Base-by-base conservation (phyloP, 30 jellyfish, hydroid and myxozoan genomes). In the Pelagia noctiluca region DNA sequence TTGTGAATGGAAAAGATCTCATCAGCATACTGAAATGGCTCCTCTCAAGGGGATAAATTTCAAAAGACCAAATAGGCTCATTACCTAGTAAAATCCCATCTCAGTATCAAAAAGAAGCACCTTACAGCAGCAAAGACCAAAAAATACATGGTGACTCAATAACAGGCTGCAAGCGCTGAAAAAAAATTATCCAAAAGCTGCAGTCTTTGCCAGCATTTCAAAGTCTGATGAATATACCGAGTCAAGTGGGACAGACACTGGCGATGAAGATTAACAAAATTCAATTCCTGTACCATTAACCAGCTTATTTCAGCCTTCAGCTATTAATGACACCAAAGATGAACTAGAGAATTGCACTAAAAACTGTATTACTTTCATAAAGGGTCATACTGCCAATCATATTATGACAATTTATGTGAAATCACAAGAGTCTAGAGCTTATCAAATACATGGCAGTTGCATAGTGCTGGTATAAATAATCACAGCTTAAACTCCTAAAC, bases 261-360 rank as follows among this genome's bases (percentile, higher is more conserved):
- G 50, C 11, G 79, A 75, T 21, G 79, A 75, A 35, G 36, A 52
- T 34, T 77, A 75, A 16, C 2, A 50, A 21, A 75, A 48, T 31
- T 50, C 75, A 69, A 50, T 49, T 52, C 79, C 79, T 18, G 78
- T 48, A 76, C 85, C 78, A 46, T 62, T 73, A n/a, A n/a, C 77
- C 13, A 26, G 74, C 3, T 22, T 73, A n/a, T 73, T 73, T 73
- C 71, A 73, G 8, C 46, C 85, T 22, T 18, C 30, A 35, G 33
- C 76, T 19, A 50, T 75, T 35, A 50, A 49, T 53, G 29, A 34
- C 23, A 24, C 54, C 16, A 52, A 29, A 16, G 79, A 75, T 12
- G 53, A 53, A 50, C 69, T 71, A 47, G 18, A 13, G 48, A 47
- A 34, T 31, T 35, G 26, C 47, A 60, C 23, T 29, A 46, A 71